phyloP scores from a whole-genome alignment of 2,113 vertebrate genomes.

The Ochotona princeps region DNA sequence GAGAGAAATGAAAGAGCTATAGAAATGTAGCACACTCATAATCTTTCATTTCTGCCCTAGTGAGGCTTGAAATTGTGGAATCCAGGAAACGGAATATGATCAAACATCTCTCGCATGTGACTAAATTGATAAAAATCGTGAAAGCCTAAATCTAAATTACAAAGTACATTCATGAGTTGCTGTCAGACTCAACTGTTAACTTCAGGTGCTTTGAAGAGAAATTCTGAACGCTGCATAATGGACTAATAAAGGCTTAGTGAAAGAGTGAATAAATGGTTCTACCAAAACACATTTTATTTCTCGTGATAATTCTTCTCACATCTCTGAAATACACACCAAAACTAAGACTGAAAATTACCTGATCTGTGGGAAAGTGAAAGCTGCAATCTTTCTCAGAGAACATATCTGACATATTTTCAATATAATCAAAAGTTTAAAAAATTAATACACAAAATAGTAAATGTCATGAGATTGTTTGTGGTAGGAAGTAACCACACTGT shows the following conservation, averaged over 20 bases:
- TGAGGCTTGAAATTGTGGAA: constrained; percentile 56
- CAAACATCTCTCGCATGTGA: constrained; percentile 71
- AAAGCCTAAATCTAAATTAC: constrained; percentile 69
- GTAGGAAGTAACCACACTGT: not conserved
- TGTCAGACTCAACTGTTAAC: constrained; percentile 51
- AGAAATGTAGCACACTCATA: constrained; percentile 66
- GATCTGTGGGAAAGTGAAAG: not conserved
- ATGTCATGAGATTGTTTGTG: not conserved
- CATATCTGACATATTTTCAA: not conserved
- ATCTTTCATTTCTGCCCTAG: constrained; percentile 76
- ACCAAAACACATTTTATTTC: constrained; percentile 24
- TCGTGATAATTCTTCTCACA: constrained; percentile 34
- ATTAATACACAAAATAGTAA: not conserved
- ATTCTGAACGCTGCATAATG: constrained; percentile 47
- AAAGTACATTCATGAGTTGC: constrained; percentile 47
- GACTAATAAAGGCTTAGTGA: constrained; percentile 47
- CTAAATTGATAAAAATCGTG: constrained; percentile 63
- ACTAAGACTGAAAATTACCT: constrained; percentile 11
- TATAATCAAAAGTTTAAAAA: constrained; percentile 27
- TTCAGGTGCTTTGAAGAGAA: constrained; percentile 53
- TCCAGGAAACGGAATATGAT: constrained; percentile 65
- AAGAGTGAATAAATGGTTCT: constrained; percentile 28
- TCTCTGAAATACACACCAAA: constrained; percentile 31
- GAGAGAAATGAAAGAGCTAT: constrained; percentile 71
- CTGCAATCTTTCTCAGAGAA: not conserved